Percentiles rank a stretch among this genome's conserved stretches.
phyloP scores from a whole-genome alignment of 2,113 vertebrate species.

The Sander vitreus region DNA sequence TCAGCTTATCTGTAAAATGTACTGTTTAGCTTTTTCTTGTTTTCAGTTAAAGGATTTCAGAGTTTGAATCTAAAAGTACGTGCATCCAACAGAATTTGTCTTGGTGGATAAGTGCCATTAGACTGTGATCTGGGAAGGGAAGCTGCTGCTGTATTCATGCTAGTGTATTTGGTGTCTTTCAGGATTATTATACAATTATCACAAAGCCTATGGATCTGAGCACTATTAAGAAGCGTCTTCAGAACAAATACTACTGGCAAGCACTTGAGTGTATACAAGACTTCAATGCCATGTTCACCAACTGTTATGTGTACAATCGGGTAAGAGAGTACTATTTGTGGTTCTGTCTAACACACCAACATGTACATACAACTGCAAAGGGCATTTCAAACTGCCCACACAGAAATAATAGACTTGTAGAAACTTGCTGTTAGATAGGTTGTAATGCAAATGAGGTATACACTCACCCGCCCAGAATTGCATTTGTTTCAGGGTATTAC shows the following conservation, averaged over 20 bases:
- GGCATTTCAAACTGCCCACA: not conserved
- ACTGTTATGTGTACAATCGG: constrained; percentile 95
- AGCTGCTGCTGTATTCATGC: not conserved
- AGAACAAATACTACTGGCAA: constrained; percentile 91
- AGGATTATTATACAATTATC: constrained; percentile 96
- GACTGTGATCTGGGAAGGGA: not conserved
- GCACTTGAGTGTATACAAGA: constrained; percentile 91
- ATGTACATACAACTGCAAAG: not conserved
- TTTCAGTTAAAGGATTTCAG: not conserved
- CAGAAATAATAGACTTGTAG: no score
- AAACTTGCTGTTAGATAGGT: not conserved
- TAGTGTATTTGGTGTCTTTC: constrained; percentile 42
- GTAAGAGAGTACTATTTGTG: constrained; percentile 74
- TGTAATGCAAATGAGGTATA: not conserved
- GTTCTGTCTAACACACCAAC: not conserved
- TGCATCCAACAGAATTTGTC: not conserved
- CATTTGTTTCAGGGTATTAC: not conserved
- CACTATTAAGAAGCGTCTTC: constrained; percentile 92
- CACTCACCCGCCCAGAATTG: not conserved
- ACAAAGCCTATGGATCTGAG: constrained; percentile 94
- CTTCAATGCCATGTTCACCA: constrained; percentile 93
- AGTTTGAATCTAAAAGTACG: not conserved
- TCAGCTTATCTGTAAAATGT: not conserved
- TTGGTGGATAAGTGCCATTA: not conserved
- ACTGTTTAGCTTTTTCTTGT: not conserved